Evolutionary conservation across 2,888 invertebrate genomes (phyloP), one percentile per base, ranked within the genome.

Genomic region (Platypus cylindrus): DNA sequence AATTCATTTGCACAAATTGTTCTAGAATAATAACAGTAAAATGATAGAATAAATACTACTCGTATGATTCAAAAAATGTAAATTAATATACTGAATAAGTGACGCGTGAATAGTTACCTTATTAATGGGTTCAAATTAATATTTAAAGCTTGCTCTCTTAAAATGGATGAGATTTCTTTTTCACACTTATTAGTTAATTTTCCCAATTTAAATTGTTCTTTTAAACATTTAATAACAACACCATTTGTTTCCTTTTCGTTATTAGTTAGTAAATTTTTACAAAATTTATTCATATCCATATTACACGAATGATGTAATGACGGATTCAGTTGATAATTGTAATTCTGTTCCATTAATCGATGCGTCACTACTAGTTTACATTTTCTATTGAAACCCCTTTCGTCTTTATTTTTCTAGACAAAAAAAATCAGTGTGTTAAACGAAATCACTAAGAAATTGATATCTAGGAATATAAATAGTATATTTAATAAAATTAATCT

Each of bases 141-240:
- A 62, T 97, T 90, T 18, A 91, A 63, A 9, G 93, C 93, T 50
- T 89, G 84, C 49, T 90, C 87, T 52, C 83, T 76, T 34, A 94
- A 67, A 30, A 91, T 75, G 46, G 71, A 73, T 1, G 80, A 75
- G 62, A 94, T 73, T 64, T 91, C 83, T 50, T 77, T 73, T 51
- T 85, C 80, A 59, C 94, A 94, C 13, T 70, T 64, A n/a, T 64
- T 60, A 9, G 78, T 74, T 29, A 94, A 62, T 56, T 76, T 78
- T 1, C 77, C 72, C 52, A 78, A 72, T 31, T 81, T 73, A 53
- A 86, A 85, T 55, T 82, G 78, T 32, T 70, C 70, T 60, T 87
- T 89, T 25, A 93, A 67, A 54, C 93, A 93, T 52, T 75, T 73
- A 26, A 90, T 73, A 16, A 80, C 78, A 65, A 81, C 78, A 17